Evolutionary conservation across 1,140 invertebrate genomes (phyloP), one percentile per base, ranked within the genome.

Genomic region (Bradysia coprophila): DNA sequence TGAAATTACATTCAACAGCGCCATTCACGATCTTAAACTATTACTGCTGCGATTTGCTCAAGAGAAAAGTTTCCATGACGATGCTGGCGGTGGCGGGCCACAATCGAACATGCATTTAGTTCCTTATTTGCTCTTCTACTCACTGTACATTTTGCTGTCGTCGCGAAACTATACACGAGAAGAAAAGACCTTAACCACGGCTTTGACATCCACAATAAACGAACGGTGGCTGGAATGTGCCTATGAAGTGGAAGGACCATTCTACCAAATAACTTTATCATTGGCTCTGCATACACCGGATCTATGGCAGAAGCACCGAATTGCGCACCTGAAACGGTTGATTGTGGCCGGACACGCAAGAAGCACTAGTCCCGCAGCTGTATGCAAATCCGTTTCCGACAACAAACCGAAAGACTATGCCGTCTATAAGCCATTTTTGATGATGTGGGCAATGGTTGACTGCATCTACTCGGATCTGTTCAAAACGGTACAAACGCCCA

Each of bases 31-130:
- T 62, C 63, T 98, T 41, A 97, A 97, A 65, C 64, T 96, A 47
- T 63, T 97, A 38, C 59, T 98, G 21, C 53, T 89, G 50, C 69
- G 88, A 43, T 97, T 97, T 66, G 86, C 92, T 0, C 77, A 86
- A 58, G 92, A 94, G 50, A 87, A 88, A 54, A 88, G 84, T 43
- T 97, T 98, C 67, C 92, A 93, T 58, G 90, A 96, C 21, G 92
- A 97, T 62, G 91, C 88, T 18, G 91, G 92, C 11, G 94, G 94
- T 46, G 94, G 93, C 46, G 88, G 93, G 13, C 86, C 88, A 9
- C 88, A 97, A 55, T 95, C 90, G 20, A 98, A 98, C 64, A 85
- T 97, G 79, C 89, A 96, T 61, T 76, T 97, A 48, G 72, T 96
- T 42, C 92, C 94, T 18, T 95, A 95, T 60, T 68, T 96, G 22